phyloP scores from a whole-genome alignment of 2,888 invertebrate species.

The Dicroscelio sp. region DNA sequence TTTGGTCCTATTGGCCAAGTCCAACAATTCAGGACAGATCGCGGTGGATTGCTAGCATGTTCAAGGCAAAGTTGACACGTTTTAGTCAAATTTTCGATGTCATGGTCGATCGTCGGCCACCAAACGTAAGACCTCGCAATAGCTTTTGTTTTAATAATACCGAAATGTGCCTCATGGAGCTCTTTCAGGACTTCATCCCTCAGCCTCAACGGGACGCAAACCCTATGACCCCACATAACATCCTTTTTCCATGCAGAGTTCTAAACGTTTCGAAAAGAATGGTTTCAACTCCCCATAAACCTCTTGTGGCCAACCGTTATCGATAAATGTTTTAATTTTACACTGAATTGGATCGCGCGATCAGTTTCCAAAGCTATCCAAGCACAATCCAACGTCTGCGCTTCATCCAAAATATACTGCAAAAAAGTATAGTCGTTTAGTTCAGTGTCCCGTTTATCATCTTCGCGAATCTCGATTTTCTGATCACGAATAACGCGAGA shows the following conservation, averaged over 20 bases:
- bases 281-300: not conserved
- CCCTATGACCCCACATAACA: slow-evolving; percentile 68
- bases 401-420: slow-evolving; percentile 32
- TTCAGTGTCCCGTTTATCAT: not conserved
- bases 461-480: not conserved
- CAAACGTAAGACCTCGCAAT: not conserved
- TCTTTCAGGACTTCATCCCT: slow-evolving; percentile 63
- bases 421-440: slow-evolving; percentile 41
- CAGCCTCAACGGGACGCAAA: slow-evolving; percentile 52
- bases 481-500: not conserved
- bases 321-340: not conserved
- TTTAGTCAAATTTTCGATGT: not conserved
- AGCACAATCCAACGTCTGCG: not conserved
- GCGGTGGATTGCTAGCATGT: not conserved
- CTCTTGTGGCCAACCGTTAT: slow-evolving; percentile 39
- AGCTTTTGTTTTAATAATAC: not conserved
- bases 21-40: not conserved
- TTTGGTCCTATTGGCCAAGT: not conserved
- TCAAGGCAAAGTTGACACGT: not conserved
- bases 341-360: not conserved
- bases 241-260: slow-evolving; percentile 48
- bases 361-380: not conserved
- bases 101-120: not conserved
- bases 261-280: not conserved
- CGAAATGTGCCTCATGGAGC: slow-evolving; percentile 12